phyloP scores from a whole-genome alignment of 2,113 vertebrate species.

The Ginglymostoma cirratum region DNA sequence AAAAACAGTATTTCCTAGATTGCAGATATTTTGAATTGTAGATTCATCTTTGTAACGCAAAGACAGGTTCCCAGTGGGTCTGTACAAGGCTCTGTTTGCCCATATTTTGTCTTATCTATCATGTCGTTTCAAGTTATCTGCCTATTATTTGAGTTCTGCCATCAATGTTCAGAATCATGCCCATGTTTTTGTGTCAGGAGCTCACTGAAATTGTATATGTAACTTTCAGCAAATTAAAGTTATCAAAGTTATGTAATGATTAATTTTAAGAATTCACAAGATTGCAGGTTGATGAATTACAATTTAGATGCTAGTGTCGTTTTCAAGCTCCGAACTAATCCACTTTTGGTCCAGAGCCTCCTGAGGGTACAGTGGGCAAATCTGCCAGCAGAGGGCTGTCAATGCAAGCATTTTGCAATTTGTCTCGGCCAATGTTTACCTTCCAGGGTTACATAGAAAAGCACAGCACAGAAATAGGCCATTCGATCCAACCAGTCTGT shows the following conservation, averaged over 20 bases:
- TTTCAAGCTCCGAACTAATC: background rate
- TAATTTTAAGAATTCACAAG: background rate
- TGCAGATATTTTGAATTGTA: background rate
- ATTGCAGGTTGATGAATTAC: background rate
- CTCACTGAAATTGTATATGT: background rate
- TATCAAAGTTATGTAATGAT: background rate
- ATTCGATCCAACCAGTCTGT: background rate
- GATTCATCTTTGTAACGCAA: background rate
- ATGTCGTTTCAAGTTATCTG: background rate
- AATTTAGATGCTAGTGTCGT: background rate
- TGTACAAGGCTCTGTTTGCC: background rate
- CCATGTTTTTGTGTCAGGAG: background rate
- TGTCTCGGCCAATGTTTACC: background rate
- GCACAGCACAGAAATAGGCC: too few relatives aligned
- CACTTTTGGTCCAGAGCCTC: background rate
- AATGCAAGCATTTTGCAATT: too few relatives aligned
- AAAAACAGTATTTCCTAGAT: background rate
- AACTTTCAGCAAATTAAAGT: background rate
- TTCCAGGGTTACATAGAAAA: background rate
- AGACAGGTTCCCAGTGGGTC: background rate
- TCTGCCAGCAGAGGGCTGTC: slow-evolving; percentile 3
- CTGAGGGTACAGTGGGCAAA: background rate
- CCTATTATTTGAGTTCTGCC: background rate
- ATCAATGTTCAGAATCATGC: background rate
- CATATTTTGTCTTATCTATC: background rate